Evolutionary conservation across 2,888 invertebrate genomes (phyloP).

Genomic region (Imbricaverruca yamaguchii): DNA sequence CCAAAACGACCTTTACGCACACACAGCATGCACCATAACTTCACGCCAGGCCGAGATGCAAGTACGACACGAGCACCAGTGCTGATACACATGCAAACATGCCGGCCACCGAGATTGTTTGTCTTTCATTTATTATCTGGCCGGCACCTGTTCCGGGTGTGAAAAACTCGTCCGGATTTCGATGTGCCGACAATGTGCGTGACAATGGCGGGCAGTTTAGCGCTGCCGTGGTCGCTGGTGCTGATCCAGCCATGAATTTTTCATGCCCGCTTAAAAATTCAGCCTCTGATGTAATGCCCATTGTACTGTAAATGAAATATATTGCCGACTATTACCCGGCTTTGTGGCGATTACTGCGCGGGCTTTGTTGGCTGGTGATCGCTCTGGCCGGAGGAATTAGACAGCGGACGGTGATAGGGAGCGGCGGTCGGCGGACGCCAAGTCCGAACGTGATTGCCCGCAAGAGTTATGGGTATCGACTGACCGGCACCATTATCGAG

Average conservation of each 20-base stretch:
- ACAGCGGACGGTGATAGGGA: background rate
- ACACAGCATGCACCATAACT: too few species aligned
- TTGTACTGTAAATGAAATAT: conserved; percentile 16
- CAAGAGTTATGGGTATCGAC: background rate
- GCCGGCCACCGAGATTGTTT: background rate
- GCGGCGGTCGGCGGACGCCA: background rate
- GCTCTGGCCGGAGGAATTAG: background rate
- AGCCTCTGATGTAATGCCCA: conserved; percentile 6
- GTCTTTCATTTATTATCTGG: background rate
- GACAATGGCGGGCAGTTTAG: background rate
- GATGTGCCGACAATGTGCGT: background rate
- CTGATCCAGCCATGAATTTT: background rate
- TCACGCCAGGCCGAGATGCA: background rate
- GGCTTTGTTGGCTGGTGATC: background rate
- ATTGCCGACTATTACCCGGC: background rate
- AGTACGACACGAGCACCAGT: background rate
- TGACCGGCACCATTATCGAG: background rate
- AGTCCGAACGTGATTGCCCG: background rate
- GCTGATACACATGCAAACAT: background rate
- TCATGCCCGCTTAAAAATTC: conserved; percentile 12
- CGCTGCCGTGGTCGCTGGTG: background rate
- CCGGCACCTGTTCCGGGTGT: background rate
- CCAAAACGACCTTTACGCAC: too few species aligned
- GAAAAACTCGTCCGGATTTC: background rate
- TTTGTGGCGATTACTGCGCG: background rate